Conservation (phyloP, 2,888 invertebrate genomes). For the Exocentrus adspersus region DNA sequence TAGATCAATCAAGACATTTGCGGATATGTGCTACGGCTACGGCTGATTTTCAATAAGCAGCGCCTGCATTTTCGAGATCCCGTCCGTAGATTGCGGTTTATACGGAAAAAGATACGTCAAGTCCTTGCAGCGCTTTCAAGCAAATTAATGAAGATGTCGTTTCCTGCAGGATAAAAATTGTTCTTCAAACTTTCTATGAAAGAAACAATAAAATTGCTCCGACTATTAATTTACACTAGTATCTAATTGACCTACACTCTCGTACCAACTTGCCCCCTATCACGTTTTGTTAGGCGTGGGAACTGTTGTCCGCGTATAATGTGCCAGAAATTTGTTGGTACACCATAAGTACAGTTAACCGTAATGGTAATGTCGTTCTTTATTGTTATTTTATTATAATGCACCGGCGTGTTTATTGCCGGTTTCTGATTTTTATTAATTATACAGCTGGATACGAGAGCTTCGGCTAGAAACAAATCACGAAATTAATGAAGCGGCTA, state of each 20-base stretch:
- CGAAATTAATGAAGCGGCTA: too few species aligned
- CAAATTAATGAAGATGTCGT: neutral
- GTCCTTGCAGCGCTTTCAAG: too few species aligned
- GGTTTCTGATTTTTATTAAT: neutral
- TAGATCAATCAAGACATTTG: slow-evolving; percentile 24
- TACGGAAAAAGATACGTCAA: neutral
- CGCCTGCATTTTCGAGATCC: neutral
- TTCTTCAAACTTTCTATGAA: too few species aligned
- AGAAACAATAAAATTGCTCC: neutral
- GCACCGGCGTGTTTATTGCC: neutral
- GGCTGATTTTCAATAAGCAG: slow-evolving; percentile 12
- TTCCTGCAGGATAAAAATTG: neutral
- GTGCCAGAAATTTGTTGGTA: neutral
- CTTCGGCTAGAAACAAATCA: too few species aligned
- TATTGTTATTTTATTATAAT: neutral
- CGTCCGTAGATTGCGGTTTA: neutral
- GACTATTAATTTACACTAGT: neutral
- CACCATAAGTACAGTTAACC: neutral
- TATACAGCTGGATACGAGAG: neutral
- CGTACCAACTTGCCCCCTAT: neutral
- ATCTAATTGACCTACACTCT: neutral
- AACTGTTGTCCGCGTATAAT: neutral
- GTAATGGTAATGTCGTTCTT: neutral
- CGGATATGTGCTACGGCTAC: slow-evolving; percentile 2
- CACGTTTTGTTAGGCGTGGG: neutral